Percentiles rank a stretch among this genome's conserved stretches.
Evolutionary conservation across 2,797 vertebrate genomes (phyloP).

Genomic region (Onychomys torridus): DNA sequence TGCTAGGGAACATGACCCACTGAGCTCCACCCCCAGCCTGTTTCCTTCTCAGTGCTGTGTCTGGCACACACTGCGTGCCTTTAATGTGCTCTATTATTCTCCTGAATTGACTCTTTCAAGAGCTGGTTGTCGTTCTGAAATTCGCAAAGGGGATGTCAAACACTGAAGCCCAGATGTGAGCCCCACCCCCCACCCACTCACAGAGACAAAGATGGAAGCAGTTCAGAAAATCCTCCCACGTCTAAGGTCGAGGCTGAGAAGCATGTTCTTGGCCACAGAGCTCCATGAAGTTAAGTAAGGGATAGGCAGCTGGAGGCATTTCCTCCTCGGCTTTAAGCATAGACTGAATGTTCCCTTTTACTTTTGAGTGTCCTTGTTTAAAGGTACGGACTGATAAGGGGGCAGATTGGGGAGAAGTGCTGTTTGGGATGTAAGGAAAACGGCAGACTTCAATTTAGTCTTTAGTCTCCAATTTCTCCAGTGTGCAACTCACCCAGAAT

Average conservation of each 20-base stretch:
- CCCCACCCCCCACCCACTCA: neutral
- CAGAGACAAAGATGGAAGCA: neutral
- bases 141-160: neutral
- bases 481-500: neutral
- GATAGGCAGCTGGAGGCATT: neutral
- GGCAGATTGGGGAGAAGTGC: neutral
- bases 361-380: neutral
- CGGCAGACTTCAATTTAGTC: too few species aligned
- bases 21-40: neutral
- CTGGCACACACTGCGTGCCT: neutral
- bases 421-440: neutral
- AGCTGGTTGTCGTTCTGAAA: neutral
- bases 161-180: neutral
- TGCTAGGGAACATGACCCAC: neutral
- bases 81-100: neutral
- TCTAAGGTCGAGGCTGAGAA: neutral
- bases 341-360: neutral
- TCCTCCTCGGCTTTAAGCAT: neutral
- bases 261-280: neutral
- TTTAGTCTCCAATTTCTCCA: neutral
- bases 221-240: neutral
- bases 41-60: neutral
- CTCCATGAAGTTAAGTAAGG: neutral
- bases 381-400: neutral
- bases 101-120: neutral